Conservation (phyloP, 92 coral and sea anemone genomes). For the Micromussa lordhowensis region DNA sequence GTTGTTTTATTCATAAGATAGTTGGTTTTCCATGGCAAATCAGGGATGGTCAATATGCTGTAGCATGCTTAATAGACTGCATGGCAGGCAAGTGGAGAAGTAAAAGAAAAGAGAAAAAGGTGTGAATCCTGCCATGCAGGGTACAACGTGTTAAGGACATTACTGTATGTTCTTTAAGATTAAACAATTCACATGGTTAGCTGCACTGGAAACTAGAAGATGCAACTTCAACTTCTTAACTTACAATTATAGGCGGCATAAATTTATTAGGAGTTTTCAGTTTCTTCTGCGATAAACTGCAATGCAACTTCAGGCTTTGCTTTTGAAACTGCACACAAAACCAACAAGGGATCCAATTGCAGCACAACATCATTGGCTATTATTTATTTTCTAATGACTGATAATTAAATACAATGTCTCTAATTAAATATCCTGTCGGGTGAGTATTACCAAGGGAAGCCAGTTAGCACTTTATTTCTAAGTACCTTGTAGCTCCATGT, state of each 20-base stretch:
- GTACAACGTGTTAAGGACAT: background rate
- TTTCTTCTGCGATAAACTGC: background rate
- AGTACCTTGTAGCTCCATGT: background rate
- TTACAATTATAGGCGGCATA: background rate
- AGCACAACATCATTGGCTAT: background rate
- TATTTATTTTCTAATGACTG: background rate
- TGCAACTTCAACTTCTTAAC: background rate
- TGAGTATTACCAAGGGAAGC: constrained; percentile 57
- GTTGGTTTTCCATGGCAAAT: background rate
- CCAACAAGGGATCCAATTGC: background rate
- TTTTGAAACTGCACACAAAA: background rate
- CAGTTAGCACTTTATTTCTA: background rate
- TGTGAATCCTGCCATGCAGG: background rate
- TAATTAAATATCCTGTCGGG: constrained; percentile 9
- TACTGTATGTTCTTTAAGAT: background rate
- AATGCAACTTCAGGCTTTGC: background rate
- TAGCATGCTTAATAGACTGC: background rate
- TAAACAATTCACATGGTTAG: background rate
- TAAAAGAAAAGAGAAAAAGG: background rate
- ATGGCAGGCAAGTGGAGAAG: background rate
- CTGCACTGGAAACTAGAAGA: background rate
- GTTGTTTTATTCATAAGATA: background rate
- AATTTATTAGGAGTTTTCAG: background rate
- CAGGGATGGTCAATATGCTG: background rate
- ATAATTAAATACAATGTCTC: background rate